Evolutionary conservation across 1,140 invertebrate species (phyloP).

Genomic region (Mamestra configurata): DNA sequence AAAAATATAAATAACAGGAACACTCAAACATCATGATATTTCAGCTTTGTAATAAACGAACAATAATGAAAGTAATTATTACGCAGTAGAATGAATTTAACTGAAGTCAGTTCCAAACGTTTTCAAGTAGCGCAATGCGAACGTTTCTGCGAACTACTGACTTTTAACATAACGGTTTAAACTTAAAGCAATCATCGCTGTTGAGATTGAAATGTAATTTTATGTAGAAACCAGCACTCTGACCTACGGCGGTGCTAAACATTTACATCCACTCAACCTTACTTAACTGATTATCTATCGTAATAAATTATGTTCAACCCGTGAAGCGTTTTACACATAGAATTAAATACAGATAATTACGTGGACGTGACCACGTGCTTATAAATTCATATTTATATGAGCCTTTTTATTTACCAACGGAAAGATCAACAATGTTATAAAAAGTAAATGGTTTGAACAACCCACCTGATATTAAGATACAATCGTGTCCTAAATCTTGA

Average conservation of each 20-base stretch:
- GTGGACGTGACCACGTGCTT: not conserved
- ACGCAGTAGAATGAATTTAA: constrained; percentile 8
- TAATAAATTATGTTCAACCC: constrained; percentile 39
- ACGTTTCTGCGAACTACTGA: constrained; percentile 72
- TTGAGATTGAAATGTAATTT: constrained; percentile 72
- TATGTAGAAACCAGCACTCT: constrained; percentile 61
- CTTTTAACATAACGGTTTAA: constrained; percentile 71
- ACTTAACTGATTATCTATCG: constrained; percentile 46
- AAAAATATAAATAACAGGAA: not conserved
- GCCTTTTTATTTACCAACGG: not conserved
- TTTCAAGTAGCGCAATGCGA: not conserved
- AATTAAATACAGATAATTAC: constrained; percentile 33
- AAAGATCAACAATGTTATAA: constrained; percentile 30
- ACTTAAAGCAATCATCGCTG: constrained; percentile 68
- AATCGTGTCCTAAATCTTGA: constrained; percentile 39
- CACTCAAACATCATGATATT: not conserved
- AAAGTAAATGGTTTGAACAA: constrained; percentile 31
- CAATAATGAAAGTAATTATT: constrained; percentile 1
- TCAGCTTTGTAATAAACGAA: not conserved
- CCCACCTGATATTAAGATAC: constrained; percentile 33
- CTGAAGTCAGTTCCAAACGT: not conserved
- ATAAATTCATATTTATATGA: constrained; percentile 36
- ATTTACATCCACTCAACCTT: constrained; percentile 46
- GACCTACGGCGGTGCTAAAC: constrained; percentile 53
- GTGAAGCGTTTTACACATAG: constrained; percentile 39